Base-by-base conservation (phyloP, 2,888 invertebrate genomes). In the Lithophane ornitopus region DNA sequence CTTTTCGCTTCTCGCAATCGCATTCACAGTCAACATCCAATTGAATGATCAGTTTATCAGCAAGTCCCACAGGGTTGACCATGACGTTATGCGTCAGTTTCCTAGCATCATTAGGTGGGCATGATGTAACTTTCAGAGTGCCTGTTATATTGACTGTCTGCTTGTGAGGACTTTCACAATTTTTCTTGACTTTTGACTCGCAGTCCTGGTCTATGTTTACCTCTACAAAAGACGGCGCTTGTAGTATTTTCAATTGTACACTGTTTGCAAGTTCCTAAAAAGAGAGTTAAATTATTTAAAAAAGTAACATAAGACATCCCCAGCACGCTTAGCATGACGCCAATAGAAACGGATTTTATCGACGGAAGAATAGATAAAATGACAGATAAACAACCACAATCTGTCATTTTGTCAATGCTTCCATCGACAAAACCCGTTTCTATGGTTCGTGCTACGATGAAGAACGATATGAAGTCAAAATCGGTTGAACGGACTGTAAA, bases 1-100 rank as follows among this genome's bases (percentile, higher is more conserved):
- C 94, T 56, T 88, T 77, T 91, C 67, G 41, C 67, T 93, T 94
- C 89, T 98, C 98, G 93, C 98, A 99, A 12, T 97, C 96, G 91
- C 98, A 99, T 82, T 97, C 97, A 90, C 98, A 98, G 58, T 97
- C 93, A n/a, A 98, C 96, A 80, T 98, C 97, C 58, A 99, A 91
- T 65, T 98, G 96, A 58, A 99, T 95, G 2, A 91, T 94, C 28
- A 99, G 93, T 80, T 97, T 97, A 89, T 98, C 98, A 63, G 97
- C 96, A 11, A 98, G 92, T 19, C 97, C 98, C 19, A 97, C 97
- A 0, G 98, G 98, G 3, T 87, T 84, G 12, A 93, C 80, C 19
- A 75, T 80, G 26, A 92, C 46, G 19, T 41, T 52, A 61, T 77
- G 74, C 11, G 3, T 76, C 70, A 6, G 77, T n/a, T 28, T 79